Conservation (phyloP, 2,888 invertebrate species). For the Drosophila pegasa region DNA sequence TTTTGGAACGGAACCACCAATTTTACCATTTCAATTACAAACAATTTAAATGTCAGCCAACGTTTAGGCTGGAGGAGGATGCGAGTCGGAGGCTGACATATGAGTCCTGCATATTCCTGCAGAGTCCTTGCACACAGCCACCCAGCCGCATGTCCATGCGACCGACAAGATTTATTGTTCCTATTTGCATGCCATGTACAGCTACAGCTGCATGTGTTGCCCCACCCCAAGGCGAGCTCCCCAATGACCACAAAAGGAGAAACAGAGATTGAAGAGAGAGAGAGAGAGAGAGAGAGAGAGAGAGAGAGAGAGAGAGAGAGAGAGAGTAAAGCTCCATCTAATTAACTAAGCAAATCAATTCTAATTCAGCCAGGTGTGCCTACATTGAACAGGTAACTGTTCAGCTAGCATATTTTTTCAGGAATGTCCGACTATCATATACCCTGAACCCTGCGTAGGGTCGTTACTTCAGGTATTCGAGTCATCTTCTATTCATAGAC, state of each 20-base stretch:
- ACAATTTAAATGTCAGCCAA: constrained; percentile 58
- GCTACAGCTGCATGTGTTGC: not conserved
- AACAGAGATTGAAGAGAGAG: too few relatives aligned
- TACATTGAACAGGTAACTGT: too few relatives aligned
- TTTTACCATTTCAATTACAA: constrained; percentile 68
- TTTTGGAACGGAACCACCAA: constrained; percentile 50
- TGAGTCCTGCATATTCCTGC: constrained; percentile 3
- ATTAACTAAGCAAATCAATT: not conserved
- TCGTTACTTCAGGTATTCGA: too few relatives aligned
- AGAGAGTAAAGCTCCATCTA: not conserved
- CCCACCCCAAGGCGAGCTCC: too few relatives aligned
- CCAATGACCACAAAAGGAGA: too few relatives aligned
- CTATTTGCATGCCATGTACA: constrained; percentile 20
- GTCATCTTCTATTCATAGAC: too few relatives aligned
- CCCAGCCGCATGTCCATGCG: not conserved
- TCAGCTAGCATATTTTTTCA: too few relatives aligned
- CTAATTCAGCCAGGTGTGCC: not conserved
- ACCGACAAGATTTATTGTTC: constrained; percentile 51
- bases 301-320: too few relatives aligned
- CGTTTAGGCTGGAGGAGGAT: constrained; percentile 33
- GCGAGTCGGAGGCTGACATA: constrained; percentile 10
- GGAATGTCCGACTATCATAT: not conserved
- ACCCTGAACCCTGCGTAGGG: not conserved
- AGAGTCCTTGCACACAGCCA: not conserved
- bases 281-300: too few relatives aligned